Evolutionary conservation across 2,113 vertebrate genomes (phyloP), one percentile per base, ranked within the genome.

Genomic region (Otis tarda): DNA sequence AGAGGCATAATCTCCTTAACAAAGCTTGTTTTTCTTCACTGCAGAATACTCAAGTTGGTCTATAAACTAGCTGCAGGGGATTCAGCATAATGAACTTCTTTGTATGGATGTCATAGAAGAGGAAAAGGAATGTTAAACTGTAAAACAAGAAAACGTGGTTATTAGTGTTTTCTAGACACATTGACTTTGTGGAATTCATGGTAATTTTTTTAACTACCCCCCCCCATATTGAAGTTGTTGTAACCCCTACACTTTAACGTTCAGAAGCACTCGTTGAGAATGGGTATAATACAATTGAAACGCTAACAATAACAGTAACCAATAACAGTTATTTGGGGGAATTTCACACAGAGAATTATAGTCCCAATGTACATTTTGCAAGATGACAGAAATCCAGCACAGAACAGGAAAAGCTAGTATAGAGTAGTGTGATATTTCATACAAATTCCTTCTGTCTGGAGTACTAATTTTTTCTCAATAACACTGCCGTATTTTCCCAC

Each of bases 11-110:
- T 90, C 83, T 91, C 63, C 70, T 85, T 92, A 92, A 86, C 69
- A 94, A 92, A 95, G 61, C 68, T 75, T 96, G 83, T 49, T 96
- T 97, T 96, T 87, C 83, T 90, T 95, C 52, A 23, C 81, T 43
- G 50, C 56, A 85, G 63, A 92, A 57, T 30, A 80, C 12, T 5
- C 3, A 0, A 0, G 43, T 64, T 79, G 23, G 39, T 92, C 83
- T 63, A 33, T 74, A 47, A 89, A 86, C 22, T 60, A 85, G 79
- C 89, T 91, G 89, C 87, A 89, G 90, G 84, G 67, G 49, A 93
- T 88, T 93, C 43, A 47, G 75, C 76, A 91, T 91, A 96, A 94
- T 95, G 64, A 94, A 80, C 53, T 94, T 81, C 81, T 94, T 96
- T 96, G 95, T 96, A 27, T 50, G 37, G 31, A 68, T 95, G 82